Evolutionary conservation across 2,888 invertebrate genomes (phyloP).

Genomic region (Lasioglossum marginatum): DNA sequence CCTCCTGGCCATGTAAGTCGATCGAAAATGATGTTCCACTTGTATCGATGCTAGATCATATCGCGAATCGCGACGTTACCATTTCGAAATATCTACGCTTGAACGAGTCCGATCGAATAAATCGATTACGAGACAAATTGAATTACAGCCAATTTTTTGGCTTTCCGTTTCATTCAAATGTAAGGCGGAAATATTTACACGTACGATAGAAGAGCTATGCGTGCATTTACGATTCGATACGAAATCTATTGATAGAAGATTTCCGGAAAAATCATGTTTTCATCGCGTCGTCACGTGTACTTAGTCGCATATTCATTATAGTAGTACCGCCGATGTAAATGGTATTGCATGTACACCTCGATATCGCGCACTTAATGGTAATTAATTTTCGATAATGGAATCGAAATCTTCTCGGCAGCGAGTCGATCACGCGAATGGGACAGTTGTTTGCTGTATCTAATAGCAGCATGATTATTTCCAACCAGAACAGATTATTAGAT

Average conservation of each 20-base stretch:
- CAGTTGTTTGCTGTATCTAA: not conserved
- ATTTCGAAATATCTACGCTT: not conserved
- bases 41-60: not conserved
- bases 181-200: not conserved
- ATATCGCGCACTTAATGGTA: not conserved
- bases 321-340: not conserved
- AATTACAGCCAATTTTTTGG: not conserved
- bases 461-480: not conserved
- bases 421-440: not conserved
- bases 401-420: not conserved
- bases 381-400: not conserved
- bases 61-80: not conserved
- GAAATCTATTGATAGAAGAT: not conserved
- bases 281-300: not conserved
- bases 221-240: not conserved
- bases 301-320: not conserved
- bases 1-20: not conserved
- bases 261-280: not conserved
- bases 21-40: conserved; percentile 1
- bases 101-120: not conserved
- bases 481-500: not conserved
- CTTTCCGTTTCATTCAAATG: not conserved
- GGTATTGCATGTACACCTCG: not conserved
- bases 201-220: not conserved
- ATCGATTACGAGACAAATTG: not conserved